Evolutionary conservation across 2,888 invertebrate species (phyloP).

Genomic region (Psylliodes chrysocephalus): DNA sequence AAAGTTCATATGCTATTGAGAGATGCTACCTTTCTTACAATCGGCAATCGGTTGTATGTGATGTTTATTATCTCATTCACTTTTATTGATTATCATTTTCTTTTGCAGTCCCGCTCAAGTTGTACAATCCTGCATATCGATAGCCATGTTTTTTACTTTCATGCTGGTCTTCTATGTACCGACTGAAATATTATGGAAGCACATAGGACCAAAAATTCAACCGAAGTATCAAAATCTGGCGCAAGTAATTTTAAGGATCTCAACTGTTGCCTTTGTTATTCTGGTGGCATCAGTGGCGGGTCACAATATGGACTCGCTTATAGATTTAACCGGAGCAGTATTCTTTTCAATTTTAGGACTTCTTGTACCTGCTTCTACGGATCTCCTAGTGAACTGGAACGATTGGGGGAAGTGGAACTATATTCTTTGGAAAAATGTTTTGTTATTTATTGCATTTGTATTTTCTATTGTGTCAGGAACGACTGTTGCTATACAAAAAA

Average conservation of each 20-base stretch:
- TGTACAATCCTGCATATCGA: conserved; percentile 85
- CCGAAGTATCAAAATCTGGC: conserved; percentile 64
- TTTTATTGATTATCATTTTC: too few relatives aligned
- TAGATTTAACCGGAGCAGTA: conserved; percentile 87
- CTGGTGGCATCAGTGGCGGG: conserved; percentile 69
- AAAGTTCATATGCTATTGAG: too few relatives aligned
- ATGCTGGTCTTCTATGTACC: conserved; percentile 95
- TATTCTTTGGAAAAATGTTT: conserved; percentile 74
- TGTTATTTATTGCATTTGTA: conserved; percentile 71
- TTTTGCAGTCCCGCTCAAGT: conserved; percentile 74
- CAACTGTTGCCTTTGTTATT: conserved; percentile 70
- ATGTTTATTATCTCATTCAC: too few relatives aligned
- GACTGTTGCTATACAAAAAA: conserved; percentile 57
- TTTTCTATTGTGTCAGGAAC: conserved; percentile 76
- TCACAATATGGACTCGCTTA: conserved; percentile 86
- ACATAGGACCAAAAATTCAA: conserved; percentile 68
- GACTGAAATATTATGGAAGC: conserved; percentile 88
- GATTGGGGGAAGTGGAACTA: conserved; percentile 73
- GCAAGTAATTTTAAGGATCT: conserved; percentile 67
- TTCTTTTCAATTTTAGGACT: conserved; percentile 77
- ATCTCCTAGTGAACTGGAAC: conserved; percentile 78
- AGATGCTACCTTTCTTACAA: too few relatives aligned
- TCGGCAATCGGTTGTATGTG: too few relatives aligned
- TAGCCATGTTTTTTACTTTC: conserved; percentile 92
- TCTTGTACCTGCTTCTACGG: conserved; percentile 77